These are phyloP conservation scores for Megaleporinus macrocephalus DNA, from an alignment of 2,113 vertebrate species.

Conservation along the genomic window DNA sequence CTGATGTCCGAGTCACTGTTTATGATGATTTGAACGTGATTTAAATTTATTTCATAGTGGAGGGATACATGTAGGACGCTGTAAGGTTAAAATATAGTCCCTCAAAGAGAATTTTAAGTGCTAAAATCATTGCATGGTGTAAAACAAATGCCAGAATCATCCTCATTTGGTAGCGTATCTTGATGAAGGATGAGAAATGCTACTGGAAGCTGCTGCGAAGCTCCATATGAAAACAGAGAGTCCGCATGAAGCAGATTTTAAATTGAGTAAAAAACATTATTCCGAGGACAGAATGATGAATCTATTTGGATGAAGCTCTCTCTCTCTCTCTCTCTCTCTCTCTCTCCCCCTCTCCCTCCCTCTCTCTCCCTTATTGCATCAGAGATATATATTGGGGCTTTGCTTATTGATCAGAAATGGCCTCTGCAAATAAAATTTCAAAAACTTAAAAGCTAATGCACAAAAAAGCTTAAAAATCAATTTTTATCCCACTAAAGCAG, in stretches of 20 bases:
- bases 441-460: conserved; percentile 83
- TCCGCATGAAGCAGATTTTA: conserved; percentile 27
- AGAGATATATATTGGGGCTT: conserved; percentile 80
- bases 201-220: neutral
- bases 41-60: no score
- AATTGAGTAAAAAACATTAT: conserved; percentile 37
- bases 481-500: conserved; percentile 81
- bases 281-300: conserved; percentile 19
- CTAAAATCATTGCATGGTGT: no score
- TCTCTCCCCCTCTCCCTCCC: neutral
- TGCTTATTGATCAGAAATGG: conserved; percentile 81
- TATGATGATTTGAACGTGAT: no score
- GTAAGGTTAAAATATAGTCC: no score
- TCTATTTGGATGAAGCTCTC: conserved; percentile 34
- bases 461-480: conserved; percentile 85
- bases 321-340: no score
- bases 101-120: no score
- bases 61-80: no score
- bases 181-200: neutral
- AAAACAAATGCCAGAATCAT: no score
- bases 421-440: conserved; percentile 80
- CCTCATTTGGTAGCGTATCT: no score
- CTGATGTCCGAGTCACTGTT: no score
- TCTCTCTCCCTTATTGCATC: conserved; percentile 70
- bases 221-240: no score